Conservation (phyloP, 2,888 invertebrate species). For the Drosophila anceps region DNA sequence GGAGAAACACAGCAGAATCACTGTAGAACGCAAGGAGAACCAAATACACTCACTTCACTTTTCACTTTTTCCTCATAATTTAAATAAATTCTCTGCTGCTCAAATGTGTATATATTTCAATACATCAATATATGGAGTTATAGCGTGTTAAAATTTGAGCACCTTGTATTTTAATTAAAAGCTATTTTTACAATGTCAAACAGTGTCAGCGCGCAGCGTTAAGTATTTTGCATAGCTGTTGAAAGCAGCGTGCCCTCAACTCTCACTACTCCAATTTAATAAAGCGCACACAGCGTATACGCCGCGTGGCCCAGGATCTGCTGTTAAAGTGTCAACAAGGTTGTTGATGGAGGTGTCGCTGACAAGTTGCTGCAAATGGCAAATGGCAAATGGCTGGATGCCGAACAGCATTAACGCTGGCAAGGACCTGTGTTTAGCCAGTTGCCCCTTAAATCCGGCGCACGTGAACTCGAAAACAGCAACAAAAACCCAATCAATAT, state of each 20-base stretch:
- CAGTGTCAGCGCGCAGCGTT: conserved; percentile 58
- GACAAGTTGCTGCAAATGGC: conserved; percentile 40
- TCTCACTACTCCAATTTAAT: not conserved
- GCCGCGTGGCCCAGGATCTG: conserved; percentile 26
- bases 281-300: conserved; percentile 22
- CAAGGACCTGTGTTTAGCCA: conserved; percentile 6
- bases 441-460: conserved; percentile 32
- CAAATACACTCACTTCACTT: too few relatives aligned
- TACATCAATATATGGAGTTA: not conserved
- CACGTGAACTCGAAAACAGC: conserved; percentile 2
- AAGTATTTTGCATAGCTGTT: conserved; percentile 61
- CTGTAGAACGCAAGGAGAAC: too few relatives aligned
- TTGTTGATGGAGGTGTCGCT: conserved; percentile 67
- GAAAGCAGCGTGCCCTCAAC: conserved; percentile 25
- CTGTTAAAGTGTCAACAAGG: conserved; percentile 75
- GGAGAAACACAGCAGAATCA: not conserved
- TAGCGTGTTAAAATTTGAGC: conserved; percentile 30
- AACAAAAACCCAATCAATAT: conserved; percentile 70
- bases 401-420: conserved; percentile 10
- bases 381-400: conserved; percentile 16
- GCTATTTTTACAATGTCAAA: conserved; percentile 68
- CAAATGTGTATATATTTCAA: not conserved
- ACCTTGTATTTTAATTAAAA: conserved; percentile 70
- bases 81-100: not conserved
- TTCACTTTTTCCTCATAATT: not conserved